A percentile compares a stretch with the other conserved stretches of the same genome.
Conservation (phyloP, 2,113 vertebrate species). For the Nothocercus julius region DNA sequence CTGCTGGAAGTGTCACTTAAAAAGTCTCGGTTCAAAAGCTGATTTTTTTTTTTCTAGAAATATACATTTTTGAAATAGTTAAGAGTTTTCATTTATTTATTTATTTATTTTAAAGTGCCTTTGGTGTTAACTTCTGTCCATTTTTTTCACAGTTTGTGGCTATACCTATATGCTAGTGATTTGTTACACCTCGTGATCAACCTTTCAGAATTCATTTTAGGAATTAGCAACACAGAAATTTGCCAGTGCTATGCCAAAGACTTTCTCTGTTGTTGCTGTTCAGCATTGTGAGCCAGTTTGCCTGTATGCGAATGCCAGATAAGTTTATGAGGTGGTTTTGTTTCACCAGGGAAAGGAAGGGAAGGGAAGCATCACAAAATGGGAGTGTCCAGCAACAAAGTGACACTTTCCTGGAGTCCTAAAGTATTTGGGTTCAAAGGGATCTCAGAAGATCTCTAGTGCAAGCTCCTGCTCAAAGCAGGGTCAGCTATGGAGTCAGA, state of each 20-base stretch:
- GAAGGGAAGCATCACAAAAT: neutral
- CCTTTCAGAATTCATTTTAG: neutral
- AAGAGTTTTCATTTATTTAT: neutral
- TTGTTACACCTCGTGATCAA: neutral
- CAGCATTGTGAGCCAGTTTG: neutral
- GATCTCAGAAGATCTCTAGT: neutral
- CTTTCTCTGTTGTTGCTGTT: neutral
- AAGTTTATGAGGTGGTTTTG: neutral
- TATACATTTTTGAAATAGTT: neutral
- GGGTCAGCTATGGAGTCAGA: neutral
- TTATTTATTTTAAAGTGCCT: neutral
- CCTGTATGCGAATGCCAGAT: neutral
- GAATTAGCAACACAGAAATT: neutral
- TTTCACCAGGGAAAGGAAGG: neutral
- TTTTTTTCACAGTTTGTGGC: neutral
- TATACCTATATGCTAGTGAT: neutral
- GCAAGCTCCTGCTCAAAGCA: neutral
- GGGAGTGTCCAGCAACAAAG: accelerated
- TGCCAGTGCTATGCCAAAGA: neutral
- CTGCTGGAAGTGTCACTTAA: neutral
- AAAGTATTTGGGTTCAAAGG: neutral
- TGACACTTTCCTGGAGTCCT: neutral
- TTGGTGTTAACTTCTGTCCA: neutral
- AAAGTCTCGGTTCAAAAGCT: neutral
- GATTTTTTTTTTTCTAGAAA: neutral